These are phyloP conservation scores for Amaurobius ferox DNA, from an alignment of 2,888 invertebrate species.

Conservation along the genomic window DNA sequence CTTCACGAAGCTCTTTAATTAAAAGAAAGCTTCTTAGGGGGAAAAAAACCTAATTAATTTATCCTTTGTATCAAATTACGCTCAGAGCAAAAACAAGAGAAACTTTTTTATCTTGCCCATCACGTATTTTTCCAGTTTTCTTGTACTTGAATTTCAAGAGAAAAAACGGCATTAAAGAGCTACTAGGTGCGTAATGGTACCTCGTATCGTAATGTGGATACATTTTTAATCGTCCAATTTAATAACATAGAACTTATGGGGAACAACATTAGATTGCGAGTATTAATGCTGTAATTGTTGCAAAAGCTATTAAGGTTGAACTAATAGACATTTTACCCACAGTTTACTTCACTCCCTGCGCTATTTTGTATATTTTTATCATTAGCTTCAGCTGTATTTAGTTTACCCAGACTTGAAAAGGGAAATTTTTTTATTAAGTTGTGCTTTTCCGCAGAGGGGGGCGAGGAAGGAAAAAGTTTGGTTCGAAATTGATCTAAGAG, in stretches of 20 bases:
- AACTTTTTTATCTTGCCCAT: conserved; percentile 52
- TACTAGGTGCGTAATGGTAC: conserved; percentile 44
- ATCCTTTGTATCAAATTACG: conserved; percentile 60
- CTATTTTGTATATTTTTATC: conserved; percentile 72
- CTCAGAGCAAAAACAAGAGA: conserved; percentile 14
- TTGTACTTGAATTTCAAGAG: background rate
- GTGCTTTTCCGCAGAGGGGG: conserved; percentile 30
- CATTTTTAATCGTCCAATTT: conserved; percentile 68
- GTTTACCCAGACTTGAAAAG: conserved; percentile 39
- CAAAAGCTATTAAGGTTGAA: conserved; percentile 61
- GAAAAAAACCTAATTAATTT: conserved; percentile 55
- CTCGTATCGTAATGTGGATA: conserved; percentile 54
- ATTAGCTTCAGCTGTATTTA: conserved; percentile 71
- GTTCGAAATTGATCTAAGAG: conserved; percentile 61
- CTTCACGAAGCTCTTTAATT: conserved; percentile 47
- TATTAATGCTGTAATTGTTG: conserved; percentile 71
- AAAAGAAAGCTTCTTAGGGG: conserved; percentile 45
- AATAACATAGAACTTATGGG: conserved; percentile 57
- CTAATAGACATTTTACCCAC: conserved; percentile 65
- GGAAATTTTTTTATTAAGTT: conserved; percentile 57
- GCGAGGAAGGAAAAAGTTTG: conserved; percentile 38
- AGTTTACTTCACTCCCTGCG: conserved; percentile 48
- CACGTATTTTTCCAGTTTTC: conserved; percentile 38
- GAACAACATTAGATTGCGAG: conserved; percentile 58
- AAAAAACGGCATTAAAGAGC: conserved; percentile 45